These are phyloP conservation scores for Dinoponera quadriceps DNA, from an alignment of 1,140 invertebrate species.

Conservation along the genomic window DNA sequence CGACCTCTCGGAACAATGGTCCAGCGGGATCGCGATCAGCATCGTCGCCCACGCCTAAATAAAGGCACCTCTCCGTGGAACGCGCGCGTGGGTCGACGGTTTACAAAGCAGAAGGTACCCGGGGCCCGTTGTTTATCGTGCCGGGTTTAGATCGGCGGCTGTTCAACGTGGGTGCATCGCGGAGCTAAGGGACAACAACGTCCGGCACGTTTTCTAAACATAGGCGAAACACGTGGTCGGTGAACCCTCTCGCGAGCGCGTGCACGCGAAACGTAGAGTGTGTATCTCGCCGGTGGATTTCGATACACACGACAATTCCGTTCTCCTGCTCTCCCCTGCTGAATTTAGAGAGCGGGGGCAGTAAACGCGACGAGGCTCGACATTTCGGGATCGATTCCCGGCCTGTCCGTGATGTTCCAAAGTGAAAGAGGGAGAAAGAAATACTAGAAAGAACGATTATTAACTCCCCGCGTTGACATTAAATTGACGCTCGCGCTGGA, in stretches of 20 bases:
- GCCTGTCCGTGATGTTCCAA: neutral
- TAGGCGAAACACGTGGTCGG: constrained; percentile 62
- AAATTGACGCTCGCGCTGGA: too few relatives aligned
- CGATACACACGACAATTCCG: neutral
- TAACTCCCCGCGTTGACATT: too few relatives aligned
- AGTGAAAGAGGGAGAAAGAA: too few relatives aligned
- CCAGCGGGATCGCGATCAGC: constrained; percentile 35
- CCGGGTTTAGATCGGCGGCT: constrained; percentile 70
- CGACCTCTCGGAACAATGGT: constrained; percentile 51
- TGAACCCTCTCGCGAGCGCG: constrained; percentile 45
- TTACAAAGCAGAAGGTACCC: constrained; percentile 65
- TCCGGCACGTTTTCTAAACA: constrained; percentile 74
- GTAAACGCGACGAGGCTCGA: neutral
- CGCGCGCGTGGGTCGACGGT: neutral
- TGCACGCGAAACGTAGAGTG: neutral
- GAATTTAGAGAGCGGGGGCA: neutral
- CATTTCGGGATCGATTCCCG: neutral
- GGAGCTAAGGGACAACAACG: constrained; percentile 72
- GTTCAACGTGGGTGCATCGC: constrained; percentile 64
- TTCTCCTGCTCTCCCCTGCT: neutral
- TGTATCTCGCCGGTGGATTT: neutral
- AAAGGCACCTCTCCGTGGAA: constrained; percentile 15
- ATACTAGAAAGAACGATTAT: neutral
- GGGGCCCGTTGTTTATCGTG: constrained; percentile 63
- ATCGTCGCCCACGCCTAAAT: constrained; percentile 43